Evolutionary conservation across 2,888 invertebrate genomes (phyloP).

Genomic region (Ellobium chinense): DNA sequence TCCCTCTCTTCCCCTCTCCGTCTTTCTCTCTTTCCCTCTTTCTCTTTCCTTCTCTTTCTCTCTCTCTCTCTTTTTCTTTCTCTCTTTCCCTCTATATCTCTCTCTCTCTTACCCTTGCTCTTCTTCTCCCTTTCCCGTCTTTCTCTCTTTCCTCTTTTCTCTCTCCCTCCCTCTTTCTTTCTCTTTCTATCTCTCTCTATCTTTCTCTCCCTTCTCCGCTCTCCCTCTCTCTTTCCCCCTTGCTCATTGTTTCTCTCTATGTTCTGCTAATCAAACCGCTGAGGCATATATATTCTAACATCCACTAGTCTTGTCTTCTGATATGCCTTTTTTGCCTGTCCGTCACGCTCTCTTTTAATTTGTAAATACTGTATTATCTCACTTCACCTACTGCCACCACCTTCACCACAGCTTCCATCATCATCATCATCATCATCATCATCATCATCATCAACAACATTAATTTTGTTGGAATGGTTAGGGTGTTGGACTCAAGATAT

Average conservation of each 20-base stretch:
- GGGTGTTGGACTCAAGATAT: too few relatives aligned
- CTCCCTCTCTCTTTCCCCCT: not conserved
- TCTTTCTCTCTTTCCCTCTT: not conserved
- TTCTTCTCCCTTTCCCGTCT: not conserved
- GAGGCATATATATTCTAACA: too few relatives aligned
- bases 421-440: too few relatives aligned
- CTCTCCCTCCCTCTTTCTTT: not conserved
- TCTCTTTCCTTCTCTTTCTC: slow-evolving; percentile 23
- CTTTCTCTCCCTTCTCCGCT: not conserved
- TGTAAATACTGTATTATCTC: too few relatives aligned
- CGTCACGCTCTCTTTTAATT: too few relatives aligned
- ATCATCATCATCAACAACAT: too few relatives aligned
- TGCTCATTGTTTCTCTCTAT: not conserved
- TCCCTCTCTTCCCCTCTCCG: not conserved
- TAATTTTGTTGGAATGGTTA: too few relatives aligned
- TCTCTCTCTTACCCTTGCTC: not conserved
- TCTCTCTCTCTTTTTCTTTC: not conserved
- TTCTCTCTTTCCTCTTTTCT: not conserved
- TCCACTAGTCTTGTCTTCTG: too few relatives aligned
- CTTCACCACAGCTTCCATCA: too few relatives aligned
- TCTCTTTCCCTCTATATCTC: not conserved
- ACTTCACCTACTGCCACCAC: too few relatives aligned
- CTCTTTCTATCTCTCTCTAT: not conserved
- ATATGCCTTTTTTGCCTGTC: too few relatives aligned
- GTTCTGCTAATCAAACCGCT: too few relatives aligned